phyloP scores from a whole-genome alignment of 2,113 vertebrate species.

The Macroglossus sobrinus region DNA sequence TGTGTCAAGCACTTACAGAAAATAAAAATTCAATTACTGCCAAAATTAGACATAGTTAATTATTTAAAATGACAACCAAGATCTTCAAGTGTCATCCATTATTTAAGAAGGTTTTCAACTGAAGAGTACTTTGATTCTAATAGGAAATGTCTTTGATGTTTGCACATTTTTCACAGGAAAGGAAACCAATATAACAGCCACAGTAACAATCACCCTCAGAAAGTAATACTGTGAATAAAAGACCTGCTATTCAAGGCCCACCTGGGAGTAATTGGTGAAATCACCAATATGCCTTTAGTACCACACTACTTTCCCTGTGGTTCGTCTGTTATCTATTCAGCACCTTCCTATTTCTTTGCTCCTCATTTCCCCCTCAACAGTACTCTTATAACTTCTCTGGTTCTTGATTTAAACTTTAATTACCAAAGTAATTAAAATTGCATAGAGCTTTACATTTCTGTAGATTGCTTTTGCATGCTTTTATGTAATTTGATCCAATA shows the following conservation, averaged over 20 bases:
- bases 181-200: conserved; percentile 1
- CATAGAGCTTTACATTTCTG: background rate
- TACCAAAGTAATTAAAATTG: background rate
- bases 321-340: background rate
- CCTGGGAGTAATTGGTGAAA: background rate
- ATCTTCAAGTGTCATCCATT: conserved; percentile 41
- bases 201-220: background rate
- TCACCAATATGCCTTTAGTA: accelerated
- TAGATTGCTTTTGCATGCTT: background rate
- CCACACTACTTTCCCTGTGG: background rate
- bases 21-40: conserved; percentile 38
- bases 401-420: conserved; percentile 13
- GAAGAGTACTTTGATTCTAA: conserved; percentile 49
- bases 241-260: background rate
- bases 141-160: conserved; percentile 35
- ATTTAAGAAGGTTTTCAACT: conserved; percentile 48
- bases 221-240: conserved; percentile 14
- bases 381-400: background rate
- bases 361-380: background rate
- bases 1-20: background rate
- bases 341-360: background rate
- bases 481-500: background rate
- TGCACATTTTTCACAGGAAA: conserved; percentile 38
- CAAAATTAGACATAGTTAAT: conserved; percentile 59
- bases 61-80: conserved; percentile 55